Evolutionary conservation across 2,888 invertebrate genomes (phyloP), one percentile per base, ranked within the genome.

Genomic region (Andrena marginata): DNA sequence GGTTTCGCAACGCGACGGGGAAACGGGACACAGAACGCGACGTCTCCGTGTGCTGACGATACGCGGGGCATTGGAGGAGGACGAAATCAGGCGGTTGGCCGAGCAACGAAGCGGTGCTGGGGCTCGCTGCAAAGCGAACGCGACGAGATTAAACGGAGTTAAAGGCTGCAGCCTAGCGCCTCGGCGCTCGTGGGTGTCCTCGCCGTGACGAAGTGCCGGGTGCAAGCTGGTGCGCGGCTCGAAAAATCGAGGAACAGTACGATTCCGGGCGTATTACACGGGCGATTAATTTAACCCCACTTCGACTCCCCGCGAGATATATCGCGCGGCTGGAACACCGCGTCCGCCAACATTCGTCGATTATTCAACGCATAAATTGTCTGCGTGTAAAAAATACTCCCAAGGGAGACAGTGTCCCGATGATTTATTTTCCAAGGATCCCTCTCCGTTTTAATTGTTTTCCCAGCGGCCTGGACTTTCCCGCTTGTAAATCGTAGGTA

Each of bases 181-280:
- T 31, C 23, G 71, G n/a, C 23, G 23, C 23, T 74, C 33, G 73
- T 71, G 59, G 80, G 51, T 59, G 72, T 63, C 33, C 42, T 69
- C 68, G 16, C 16, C 42, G 67, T 42, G 79, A 73, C 64, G 51
- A 69, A 69, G 68, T 59, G 73, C 35, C 60, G 60, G 26, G 31
- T 62, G 78, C 71, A 49, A 59, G 65, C 60, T 10, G 29, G 8
- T 20, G 56, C 68, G 4, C 77, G 16, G 42, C 51, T 13, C 31
- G 64, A 42, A 70, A 81, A 80, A 69, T 60, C 65, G 77, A 64
- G 35, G 69, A 82, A 81, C 48, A 65, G 56, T 20, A 68, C 31
- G 54, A 82, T 76, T 69, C 35, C 65, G 20, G 48, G 71, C 65
- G 60, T 67, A 80, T 82, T 76, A 80, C 67, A 82, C 80, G 82